A percentile compares a stretch with the other conserved stretches of the same genome.
Evolutionary conservation across 2,113 vertebrate genomes (phyloP).

Genomic region (Azemiops feae): DNA sequence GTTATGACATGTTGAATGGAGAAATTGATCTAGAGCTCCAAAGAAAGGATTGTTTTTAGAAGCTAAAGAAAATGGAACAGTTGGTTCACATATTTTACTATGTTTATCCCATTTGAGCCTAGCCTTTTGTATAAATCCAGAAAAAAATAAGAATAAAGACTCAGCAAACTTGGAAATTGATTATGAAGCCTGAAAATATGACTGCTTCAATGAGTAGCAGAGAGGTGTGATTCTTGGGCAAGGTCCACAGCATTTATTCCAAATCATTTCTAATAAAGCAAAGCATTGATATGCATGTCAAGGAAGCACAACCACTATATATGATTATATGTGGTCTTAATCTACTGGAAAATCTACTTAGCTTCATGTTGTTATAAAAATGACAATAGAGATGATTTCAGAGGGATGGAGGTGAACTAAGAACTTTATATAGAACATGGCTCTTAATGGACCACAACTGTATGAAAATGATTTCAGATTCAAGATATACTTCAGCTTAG

Average conservation of each 20-base stretch:
- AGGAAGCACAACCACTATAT: neutral
- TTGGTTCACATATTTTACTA: neutral
- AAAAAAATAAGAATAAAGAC: neutral
- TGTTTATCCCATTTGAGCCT: neutral
- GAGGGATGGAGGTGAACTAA: too few relatives aligned
- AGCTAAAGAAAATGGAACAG: neutral
- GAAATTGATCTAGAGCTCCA: neutral
- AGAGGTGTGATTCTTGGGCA: neutral
- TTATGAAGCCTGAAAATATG: neutral
- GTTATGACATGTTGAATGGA: constrained; percentile 1
- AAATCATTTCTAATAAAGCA: neutral
- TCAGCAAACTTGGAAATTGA: neutral
- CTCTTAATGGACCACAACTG: too few relatives aligned
- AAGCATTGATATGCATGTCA: neutral
- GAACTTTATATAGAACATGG: too few relatives aligned
- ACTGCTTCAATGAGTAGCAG: neutral
- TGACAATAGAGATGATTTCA: too few relatives aligned
- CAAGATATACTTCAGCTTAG: too few relatives aligned
- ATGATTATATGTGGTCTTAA: neutral
- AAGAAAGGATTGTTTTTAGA: neutral
- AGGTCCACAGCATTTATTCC: neutral
- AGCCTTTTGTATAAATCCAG: neutral
- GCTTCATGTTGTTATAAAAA: neutral
- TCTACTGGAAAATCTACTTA: neutral
- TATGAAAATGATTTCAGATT: too few relatives aligned